A percentile compares a stretch with the other conserved stretches of the same genome.
Conservation (phyloP, 2,888 invertebrate genomes). For the Cantharis nigra region DNA sequence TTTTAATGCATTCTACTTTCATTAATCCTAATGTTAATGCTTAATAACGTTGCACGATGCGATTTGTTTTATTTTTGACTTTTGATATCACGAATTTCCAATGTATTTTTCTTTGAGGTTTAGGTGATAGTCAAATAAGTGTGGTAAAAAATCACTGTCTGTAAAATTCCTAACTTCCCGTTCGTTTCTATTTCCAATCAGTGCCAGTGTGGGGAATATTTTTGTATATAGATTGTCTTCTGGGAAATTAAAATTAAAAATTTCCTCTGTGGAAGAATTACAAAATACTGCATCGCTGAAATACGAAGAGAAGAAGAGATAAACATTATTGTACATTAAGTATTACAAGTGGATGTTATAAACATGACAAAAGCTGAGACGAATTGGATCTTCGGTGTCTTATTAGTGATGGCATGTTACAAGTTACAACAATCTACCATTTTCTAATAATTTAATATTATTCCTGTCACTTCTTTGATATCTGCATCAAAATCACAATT, state of each 20-base stretch:
- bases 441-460: constrained; percentile 33
- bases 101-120: too few species aligned
- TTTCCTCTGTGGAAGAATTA: background rate
- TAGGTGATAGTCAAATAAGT: too few species aligned
- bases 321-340: too few species aligned
- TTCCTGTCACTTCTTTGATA: constrained; percentile 30
- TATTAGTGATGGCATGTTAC: background rate
- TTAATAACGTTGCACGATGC: background rate
- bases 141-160: too few species aligned
- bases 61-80: background rate
- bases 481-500: constrained; percentile 36
- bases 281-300: background rate
- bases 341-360: too few species aligned
- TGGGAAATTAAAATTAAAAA: background rate
- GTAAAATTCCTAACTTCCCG: too few species aligned
- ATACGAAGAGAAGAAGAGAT: background rate
- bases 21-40: background rate
- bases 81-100: background rate
- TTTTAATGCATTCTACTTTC: background rate
- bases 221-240: too few species aligned
- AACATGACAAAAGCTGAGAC: background rate
- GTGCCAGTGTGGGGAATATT: too few species aligned
- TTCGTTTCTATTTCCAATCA: too few species aligned
- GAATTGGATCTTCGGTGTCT: background rate
- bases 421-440: constrained; percentile 6